These are phyloP conservation scores for Athripsodes cinereus DNA, from an alignment of 2,888 invertebrate genomes.

Conservation along the genomic window DNA sequence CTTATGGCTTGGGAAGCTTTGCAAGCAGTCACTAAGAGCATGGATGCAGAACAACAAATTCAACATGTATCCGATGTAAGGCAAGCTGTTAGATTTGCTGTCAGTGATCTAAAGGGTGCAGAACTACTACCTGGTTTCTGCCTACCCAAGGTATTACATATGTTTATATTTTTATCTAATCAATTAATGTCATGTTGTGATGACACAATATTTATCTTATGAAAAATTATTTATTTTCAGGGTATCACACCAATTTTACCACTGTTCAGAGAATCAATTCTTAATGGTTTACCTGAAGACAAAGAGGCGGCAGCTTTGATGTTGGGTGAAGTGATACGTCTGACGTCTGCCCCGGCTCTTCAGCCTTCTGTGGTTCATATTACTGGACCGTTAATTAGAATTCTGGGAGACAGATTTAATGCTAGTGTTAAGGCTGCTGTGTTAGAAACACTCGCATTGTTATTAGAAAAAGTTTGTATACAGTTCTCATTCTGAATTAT, in stretches of 20 bases:
- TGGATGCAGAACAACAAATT: conserved; percentile 79
- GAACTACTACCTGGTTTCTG: conserved; percentile 89
- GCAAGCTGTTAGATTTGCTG: conserved; percentile 87
- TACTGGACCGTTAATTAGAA: conserved; percentile 95
- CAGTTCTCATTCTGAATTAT: neutral
- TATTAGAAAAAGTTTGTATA: conserved; percentile 74
- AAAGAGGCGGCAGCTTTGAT: conserved; percentile 95
- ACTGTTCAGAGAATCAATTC: conserved; percentile 92
- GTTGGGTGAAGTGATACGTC: conserved; percentile 72
- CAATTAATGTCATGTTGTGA: neutral
- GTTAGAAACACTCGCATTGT: conserved; percentile 83
- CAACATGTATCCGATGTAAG: conserved; percentile 84
- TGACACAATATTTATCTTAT: too few species aligned
- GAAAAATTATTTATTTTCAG: conserved; percentile 35
- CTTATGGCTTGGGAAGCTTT: conserved; percentile 90
- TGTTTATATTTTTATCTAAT: neutral
- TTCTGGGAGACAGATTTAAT: conserved; percentile 92
- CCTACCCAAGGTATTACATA: conserved; percentile 71
- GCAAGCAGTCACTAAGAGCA: conserved; percentile 78
- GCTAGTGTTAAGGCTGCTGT: conserved; percentile 94
- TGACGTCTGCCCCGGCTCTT: conserved; percentile 80
- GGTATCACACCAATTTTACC: conserved; percentile 91
- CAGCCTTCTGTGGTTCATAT: conserved; percentile 96
- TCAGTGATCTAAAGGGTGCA: conserved; percentile 73
- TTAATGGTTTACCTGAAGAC: conserved; percentile 91